Base-by-base conservation (phyloP, 2,113 vertebrate genomes). In the Hiodon alosoides region DNA sequence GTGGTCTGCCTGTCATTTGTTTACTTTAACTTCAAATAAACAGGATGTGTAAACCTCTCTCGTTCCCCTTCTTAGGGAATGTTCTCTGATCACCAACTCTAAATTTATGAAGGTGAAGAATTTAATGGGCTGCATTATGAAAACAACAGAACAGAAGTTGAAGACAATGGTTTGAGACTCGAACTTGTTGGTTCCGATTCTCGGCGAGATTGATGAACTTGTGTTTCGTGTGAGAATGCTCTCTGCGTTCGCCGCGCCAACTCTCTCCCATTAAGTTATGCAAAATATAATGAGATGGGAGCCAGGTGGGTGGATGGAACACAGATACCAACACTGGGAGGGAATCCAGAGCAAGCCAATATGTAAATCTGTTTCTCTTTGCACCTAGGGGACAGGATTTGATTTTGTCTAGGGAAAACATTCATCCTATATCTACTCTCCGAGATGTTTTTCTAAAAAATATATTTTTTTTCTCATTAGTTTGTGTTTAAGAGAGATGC, bases 61-160 rank as follows among this genome's bases (percentile, higher is more conserved):
- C 5, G 17, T 58, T 59, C 59, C 59, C 31, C n/a, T n/a, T 73
- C 47, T 14, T 8, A 6, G 17, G 10, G 5, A 46, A 46, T 46
- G 17, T 3, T 10, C 7, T 5, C 7, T 10, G 8, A 46, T 57
- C 54, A 52, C 52, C 77, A 55, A 66, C 76, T 80, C 6, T 58
- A 73, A 54, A 81, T 71, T 61, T 76, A 71, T 81, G 31, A 83
- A 85, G 87, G 86, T 85, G 84, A 2, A 66, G 75, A 84, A 81
- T 80, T 78, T 76, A 82, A 79, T 79, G 72, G 57, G 70, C 70
- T n/a, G 57, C 50, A 31, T 14, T 55, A 59, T 46, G 0, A 14
- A 31, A 5, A 65, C 6, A 17, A 6, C 76, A 86, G 80, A 82
- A 64, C 82, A 79, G 77, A 77, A 71, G 31, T 10, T 62, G 61